These are phyloP conservation scores for Chrysolophus pictus DNA, from an alignment of 2,797 vertebrate genomes.

Conservation along the genomic window DNA sequence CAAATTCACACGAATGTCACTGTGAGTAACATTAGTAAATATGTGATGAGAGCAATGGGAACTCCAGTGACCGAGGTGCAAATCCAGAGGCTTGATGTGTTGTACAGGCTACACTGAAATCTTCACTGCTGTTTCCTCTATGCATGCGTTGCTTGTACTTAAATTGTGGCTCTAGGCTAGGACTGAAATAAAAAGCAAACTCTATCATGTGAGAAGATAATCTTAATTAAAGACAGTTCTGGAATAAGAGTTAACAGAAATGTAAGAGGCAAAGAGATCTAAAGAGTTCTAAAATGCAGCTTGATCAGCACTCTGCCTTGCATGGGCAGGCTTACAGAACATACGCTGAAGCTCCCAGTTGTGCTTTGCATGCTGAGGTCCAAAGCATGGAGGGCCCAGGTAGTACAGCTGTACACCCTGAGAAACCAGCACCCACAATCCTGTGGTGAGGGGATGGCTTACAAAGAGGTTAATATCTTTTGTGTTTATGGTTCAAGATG, in stretches of 20 bases:
- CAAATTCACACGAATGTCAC: neutral
- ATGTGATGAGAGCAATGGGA: neutral
- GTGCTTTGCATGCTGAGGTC: neutral
- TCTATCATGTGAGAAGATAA: neutral
- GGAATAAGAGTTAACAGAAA: neutral
- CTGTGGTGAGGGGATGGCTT: neutral
- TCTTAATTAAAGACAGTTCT: neutral
- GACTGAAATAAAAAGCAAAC: neutral
- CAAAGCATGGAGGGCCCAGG: neutral
- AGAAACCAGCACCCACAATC: neutral
- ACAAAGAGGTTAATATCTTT: neutral
- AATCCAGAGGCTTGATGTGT: neutral
- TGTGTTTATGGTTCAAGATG: neutral
- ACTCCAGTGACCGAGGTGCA: neutral
- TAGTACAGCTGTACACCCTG: neutral
- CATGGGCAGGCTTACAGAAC: neutral
- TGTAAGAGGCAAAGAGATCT: neutral
- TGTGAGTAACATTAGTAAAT: neutral
- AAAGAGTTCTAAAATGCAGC: fast-evolving
- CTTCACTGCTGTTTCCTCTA: neutral
- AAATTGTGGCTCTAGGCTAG: neutral
- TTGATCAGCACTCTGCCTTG: neutral
- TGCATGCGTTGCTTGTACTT: neutral
- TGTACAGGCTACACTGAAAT: neutral
- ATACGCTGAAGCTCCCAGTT: neutral